phyloP scores from a whole-genome alignment of 2,888 invertebrate species.

The Galerucella nymphaeae region DNA sequence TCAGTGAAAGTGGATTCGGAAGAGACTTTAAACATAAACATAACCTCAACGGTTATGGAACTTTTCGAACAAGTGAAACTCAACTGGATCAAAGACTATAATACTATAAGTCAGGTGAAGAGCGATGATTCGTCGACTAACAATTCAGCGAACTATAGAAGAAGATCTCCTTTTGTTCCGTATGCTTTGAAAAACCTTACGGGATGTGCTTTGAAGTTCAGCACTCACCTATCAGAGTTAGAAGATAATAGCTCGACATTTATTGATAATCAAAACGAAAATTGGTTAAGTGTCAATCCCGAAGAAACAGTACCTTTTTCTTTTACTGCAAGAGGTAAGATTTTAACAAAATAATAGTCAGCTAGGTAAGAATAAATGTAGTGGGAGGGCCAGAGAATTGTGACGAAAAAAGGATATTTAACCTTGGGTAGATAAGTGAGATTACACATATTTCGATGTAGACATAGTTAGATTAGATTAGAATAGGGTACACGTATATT shows the following conservation, averaged over 20 bases:
- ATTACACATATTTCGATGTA: too few relatives aligned
- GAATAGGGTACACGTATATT: too few relatives aligned
- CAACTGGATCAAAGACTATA: slow-evolving; percentile 89
- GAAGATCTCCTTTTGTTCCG: slow-evolving; percentile 92
- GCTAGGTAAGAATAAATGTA: too few relatives aligned
- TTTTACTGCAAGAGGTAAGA: slow-evolving; percentile 78
- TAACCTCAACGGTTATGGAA: slow-evolving; percentile 90
- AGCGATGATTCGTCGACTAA: slow-evolving; percentile 14
- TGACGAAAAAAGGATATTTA: too few relatives aligned
- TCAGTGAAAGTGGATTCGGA: slow-evolving; percentile 74
- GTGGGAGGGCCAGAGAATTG: too few relatives aligned
- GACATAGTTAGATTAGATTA: too few relatives aligned
- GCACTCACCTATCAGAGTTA: slow-evolving; percentile 80
- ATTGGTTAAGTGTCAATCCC: slow-evolving; percentile 80
- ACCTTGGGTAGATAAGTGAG: too few relatives aligned
- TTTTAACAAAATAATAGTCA: slow-evolving; percentile 10
- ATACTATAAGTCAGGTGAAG: slow-evolving; percentile 56
- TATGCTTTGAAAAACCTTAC: slow-evolving; percentile 94
- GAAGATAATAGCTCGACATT: slow-evolving; percentile 62
- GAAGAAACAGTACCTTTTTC: slow-evolving; percentile 87
- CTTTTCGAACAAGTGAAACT: slow-evolving; percentile 82
- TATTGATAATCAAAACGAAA: slow-evolving; percentile 64
- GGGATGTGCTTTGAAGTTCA: slow-evolving; percentile 87
- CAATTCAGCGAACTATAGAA: slow-evolving; percentile 67
- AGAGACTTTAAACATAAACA: slow-evolving; percentile 84